Evolutionary conservation across 2,888 invertebrate species (phyloP).

Genomic region (Invenusta paracnida): DNA sequence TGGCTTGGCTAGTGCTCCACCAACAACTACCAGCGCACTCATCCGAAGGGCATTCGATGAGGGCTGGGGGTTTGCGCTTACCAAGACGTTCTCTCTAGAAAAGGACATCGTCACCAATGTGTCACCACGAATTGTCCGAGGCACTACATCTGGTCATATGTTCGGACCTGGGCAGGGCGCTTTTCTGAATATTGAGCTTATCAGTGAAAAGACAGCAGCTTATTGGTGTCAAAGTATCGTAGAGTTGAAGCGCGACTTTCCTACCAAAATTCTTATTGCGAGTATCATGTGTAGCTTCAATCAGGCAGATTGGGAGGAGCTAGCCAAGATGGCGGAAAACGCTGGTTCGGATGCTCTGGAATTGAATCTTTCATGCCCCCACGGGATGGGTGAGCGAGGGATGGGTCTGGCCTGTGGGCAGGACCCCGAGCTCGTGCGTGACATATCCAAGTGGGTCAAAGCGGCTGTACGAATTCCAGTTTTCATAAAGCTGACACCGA

Average conservation of each 20-base stretch:
- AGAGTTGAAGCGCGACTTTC: conserved; percentile 86
- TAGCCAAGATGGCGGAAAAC: conserved; percentile 70
- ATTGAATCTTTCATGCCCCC: conserved; percentile 91
- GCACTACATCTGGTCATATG: conserved; percentile 81
- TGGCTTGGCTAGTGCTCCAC: conserved; percentile 92
- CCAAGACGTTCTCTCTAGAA: conserved; percentile 88
- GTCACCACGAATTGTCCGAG: conserved; percentile 89
- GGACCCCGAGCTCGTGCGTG: conserved; percentile 78
- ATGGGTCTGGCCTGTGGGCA: conserved; percentile 96
- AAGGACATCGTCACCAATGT: conserved; percentile 94
- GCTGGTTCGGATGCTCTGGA: conserved; percentile 90
- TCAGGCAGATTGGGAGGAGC: conserved; percentile 78
- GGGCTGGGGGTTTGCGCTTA: conserved; percentile 95
- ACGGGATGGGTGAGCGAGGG: conserved; percentile 95
- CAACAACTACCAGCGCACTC: conserved; percentile 88
- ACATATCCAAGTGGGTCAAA: conserved; percentile 85
- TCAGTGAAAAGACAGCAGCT: conserved; percentile 86
- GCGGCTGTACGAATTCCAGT: conserved; percentile 82
- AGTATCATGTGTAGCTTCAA: conserved; percentile 89
- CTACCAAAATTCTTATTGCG: conserved; percentile 81
- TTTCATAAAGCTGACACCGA: conserved; percentile 93
- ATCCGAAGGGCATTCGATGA: conserved; percentile 86
- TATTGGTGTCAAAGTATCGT: conserved; percentile 85
- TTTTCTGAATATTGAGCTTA: conserved; percentile 93
- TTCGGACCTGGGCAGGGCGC: conserved; percentile 93